Conservation (phyloP, 1,140 invertebrate genomes). For the Armadillidium nasatum region DNA sequence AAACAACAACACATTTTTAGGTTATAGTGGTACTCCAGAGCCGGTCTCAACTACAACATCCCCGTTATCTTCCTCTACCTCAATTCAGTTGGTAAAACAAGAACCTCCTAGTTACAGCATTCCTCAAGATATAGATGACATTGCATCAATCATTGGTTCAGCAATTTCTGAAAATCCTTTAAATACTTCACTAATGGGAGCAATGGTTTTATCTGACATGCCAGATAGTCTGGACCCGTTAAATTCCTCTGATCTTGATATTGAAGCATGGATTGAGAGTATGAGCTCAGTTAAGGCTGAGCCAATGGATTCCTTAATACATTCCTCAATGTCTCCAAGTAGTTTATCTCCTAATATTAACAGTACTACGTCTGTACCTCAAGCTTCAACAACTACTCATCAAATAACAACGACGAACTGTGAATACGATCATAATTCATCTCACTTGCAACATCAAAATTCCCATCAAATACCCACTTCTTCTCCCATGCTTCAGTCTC, state of each 20-base stretch:
- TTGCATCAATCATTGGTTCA: conserved; percentile 78
- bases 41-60: conserved; percentile 49
- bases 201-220: conserved; percentile 29
- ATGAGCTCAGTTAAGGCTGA: conserved; percentile 56
- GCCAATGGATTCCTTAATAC: conserved; percentile 33
- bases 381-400: conserved; percentile 42
- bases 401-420: conserved; percentile 15
- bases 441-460: conserved; percentile 42
- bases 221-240: conserved; percentile 39
- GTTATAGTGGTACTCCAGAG: conserved; percentile 47
- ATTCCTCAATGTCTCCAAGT: conserved; percentile 42
- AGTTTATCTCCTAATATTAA: conserved; percentile 28
- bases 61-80: conserved; percentile 49
- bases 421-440: conserved; percentile 46
- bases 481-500: conserved; percentile 60
- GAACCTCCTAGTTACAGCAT: conserved; percentile 53
- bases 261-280: conserved; percentile 75
- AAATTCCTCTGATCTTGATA: conserved; percentile 44
- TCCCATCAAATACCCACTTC: conserved; percentile 45
- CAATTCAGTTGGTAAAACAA: conserved; percentile 40
- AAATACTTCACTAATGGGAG: conserved; percentile 54
- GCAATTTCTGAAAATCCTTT: conserved; percentile 79
- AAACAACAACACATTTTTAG: conserved; percentile 74
- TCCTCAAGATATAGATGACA: conserved; percentile 70
- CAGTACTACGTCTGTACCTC: conserved; percentile 31